Base-by-base conservation (phyloP, 1,140 invertebrate species). In the Dreissena rostriformis region DNA sequence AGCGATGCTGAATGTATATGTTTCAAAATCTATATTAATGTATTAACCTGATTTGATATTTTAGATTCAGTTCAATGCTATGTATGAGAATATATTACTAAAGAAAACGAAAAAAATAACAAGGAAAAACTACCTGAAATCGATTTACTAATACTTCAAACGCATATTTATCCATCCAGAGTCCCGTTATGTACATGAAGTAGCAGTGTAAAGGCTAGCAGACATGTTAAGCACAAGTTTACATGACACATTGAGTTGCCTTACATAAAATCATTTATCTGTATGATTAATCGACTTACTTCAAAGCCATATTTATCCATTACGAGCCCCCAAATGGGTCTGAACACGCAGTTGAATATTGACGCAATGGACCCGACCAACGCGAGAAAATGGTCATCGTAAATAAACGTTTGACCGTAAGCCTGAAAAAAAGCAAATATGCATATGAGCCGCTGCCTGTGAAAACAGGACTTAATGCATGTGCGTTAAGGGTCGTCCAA, bases 331-430 rank as follows among this genome's bases (percentile, higher is more conserved):
- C 79, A 82, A 7, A 51, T 28, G n/a, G 71, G 67, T 1, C 78
- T 29, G 17, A 66, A 66, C 26, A 72, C 4, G 29, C 67, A 80
- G 67, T 80, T 80, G 22, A 71, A 80, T 28, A 80, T 71, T 19
- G 78, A 51, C 11, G 78, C 53, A n/a, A 70, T 15, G 0, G 78
- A 80, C 6, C 78, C 78, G 19, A 80, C 55, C 51, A 80, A 0
- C 19, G 78, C 66, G 17, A 80, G 67, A 39, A 80, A 80, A 63
- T 80, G 78, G 28, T 80, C 78, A 61, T 80, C 67, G 4, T 53
- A 39, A n/a, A 80, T 80, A 61, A 80, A 80, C 52, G 67, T 80
- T 22, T 80, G 67, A 19, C 78, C 78, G 39, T 80, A 80, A 1
- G 66, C 67, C 78, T 80, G 65, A 66, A 78, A 66, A 51, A 15